A percentile compares a stretch with the other conserved stretches of the same genome.
Conservation (phyloP, 2,113 vertebrate species). For the Ptyas mucosa region DNA sequence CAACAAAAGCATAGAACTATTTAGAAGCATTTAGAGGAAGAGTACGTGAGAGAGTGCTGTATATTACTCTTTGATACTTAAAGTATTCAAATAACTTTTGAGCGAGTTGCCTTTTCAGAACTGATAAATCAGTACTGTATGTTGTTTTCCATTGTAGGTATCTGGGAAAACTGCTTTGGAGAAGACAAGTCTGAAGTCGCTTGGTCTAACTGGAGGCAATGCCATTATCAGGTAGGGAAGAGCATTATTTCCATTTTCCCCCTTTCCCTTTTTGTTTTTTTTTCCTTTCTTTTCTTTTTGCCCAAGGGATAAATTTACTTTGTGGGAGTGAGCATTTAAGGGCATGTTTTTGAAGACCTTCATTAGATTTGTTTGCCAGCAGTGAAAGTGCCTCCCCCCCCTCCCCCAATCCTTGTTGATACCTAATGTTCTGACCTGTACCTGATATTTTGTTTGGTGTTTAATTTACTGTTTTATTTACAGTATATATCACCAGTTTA, state of each 20-base stretch:
- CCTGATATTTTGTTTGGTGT: background rate
- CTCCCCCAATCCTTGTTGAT: background rate
- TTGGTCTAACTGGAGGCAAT: conserved; percentile 88
- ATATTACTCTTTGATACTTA: background rate
- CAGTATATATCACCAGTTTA: background rate
- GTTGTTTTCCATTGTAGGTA: conserved; percentile 67
- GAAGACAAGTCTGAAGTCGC: conserved; percentile 82
- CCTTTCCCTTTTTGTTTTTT: conserved; percentile 2
- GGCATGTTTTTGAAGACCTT: background rate
- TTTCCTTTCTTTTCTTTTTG: conserved; percentile 30
- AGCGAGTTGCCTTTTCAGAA: background rate
- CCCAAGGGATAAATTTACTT: conserved; percentile 31
- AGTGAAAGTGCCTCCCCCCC: background rate
- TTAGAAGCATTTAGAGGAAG: conserved; percentile 8
- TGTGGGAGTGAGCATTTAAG: background rate
- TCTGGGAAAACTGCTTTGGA: conserved; percentile 78
- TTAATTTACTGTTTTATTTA: background rate
- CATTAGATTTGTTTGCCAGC: background rate
- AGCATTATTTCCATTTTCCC: background rate
- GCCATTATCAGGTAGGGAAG: conserved; percentile 85
- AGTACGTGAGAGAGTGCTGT: background rate
- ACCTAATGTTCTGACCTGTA: background rate
- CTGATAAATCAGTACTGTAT: background rate
- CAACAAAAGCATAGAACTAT: background rate
- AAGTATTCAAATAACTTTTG: background rate